A percentile compares a stretch with the other conserved stretches of the same genome.
Conservation (phyloP, 1,140 invertebrate species). For the Thalassaphorura encarpata region DNA sequence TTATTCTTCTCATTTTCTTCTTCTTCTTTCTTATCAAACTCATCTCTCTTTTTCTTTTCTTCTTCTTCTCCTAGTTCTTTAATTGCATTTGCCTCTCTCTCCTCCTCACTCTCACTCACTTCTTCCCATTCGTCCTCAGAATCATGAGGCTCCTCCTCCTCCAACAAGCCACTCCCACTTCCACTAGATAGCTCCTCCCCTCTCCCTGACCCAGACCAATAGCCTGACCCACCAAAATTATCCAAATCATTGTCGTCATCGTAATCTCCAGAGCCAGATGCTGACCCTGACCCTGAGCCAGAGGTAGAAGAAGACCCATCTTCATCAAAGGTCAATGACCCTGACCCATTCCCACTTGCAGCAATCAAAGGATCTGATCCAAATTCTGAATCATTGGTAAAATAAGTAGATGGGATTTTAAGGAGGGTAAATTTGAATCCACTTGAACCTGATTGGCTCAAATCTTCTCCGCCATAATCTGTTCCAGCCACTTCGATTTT, state of each 20-base stretch:
- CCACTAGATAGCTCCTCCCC: neutral
- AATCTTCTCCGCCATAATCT: no score
- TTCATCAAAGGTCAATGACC: no score
- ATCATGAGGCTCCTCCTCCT: neutral
- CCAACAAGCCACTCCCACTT: neutral
- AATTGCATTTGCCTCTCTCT: neutral
- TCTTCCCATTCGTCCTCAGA: neutral
- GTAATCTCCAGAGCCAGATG: neutral
- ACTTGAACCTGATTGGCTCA: no score
- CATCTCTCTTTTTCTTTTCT: neutral
- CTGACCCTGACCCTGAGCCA: slow-evolving; percentile 7
- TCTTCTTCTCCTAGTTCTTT: neutral
- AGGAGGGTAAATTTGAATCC: no score
- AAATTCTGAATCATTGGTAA: no score
- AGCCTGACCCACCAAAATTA: neutral
- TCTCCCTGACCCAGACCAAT: neutral
- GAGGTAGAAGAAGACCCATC: neutral
- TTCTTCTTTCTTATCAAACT: slow-evolving; percentile 2
- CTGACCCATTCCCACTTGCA: no score
- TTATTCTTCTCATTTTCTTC: no score
- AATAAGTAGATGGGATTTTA: no score
- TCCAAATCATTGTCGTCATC: neutral
- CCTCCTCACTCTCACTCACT: neutral
- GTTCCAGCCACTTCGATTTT: neutral
- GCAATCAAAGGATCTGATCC: no score